Evolutionary conservation across 2,888 invertebrate species (phyloP), one percentile per base, ranked within the genome.

Genomic region (Acronicta aceris): DNA sequence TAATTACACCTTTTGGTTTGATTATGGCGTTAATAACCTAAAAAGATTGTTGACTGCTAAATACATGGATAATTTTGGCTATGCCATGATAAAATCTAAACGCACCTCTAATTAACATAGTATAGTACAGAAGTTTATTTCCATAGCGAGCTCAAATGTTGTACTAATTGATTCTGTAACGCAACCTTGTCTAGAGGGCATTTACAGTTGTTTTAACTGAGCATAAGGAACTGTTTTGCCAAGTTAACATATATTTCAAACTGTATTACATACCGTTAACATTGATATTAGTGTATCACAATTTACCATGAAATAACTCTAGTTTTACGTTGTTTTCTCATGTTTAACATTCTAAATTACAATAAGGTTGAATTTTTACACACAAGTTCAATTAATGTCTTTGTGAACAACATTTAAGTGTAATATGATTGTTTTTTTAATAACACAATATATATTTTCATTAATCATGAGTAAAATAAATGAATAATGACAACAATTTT

Each of bases 151-250:
- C 58, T 59, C 55, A 61, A 65, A 65, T 55, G 62, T 46, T 42
- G 51, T 70, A 58, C 62, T 68, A 70, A 70, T 75, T 78, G 50
- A 64, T 65, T 57, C 68, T 59, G 70, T 71, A 68, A 62, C 61
- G 61, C 67, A 73, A 71, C 66, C 62, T 71, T 76, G 69, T 73
- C 77, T 73, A 66, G 72, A 78, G 77, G 79, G 66, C 66, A 73
- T 61, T 42, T 59, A 59, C 59, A 52, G 67, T 65, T 57, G 41
- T 62, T 63, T 58, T 59, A 63, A 57, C 55, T 55, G 45, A 43
- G 21, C 27, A 48, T 15, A 27, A 38, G 42, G 33, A 25, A 38
- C 40, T 27, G 25, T 61, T 48, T 65, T 46, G 40, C 43, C 45
- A 16, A 46, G 10, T 33, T 7, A 7, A 12, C 36, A 12, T 9